Evolutionary conservation across 2,888 invertebrate species (phyloP), one percentile per base, ranked within the genome.

Genomic region (Luperina testacea): DNA sequence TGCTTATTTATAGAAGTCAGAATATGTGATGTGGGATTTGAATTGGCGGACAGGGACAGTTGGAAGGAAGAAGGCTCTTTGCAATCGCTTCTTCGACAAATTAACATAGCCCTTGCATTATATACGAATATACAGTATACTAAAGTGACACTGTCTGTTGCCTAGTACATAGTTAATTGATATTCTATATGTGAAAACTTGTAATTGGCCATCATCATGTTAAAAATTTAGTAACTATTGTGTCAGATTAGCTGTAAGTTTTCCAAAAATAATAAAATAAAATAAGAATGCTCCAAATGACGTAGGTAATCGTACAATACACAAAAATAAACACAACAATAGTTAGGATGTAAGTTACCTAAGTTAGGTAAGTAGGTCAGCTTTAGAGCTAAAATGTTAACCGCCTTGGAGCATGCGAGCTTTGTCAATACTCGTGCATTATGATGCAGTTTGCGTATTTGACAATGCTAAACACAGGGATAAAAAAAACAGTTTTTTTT

Each of bases 351-450:
- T 77, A 74, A 82, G 67, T 78, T 83, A 63, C 71, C 76, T 27
- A 76, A 75, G 84, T 77, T 77, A 72, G 65, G 65, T 79, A 87
- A 87, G 87, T 87, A 69, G 84, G 84, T 77, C 84, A 87, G 61
- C 13, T 65, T 59, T 51, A 61, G 71, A 72, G 69, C 74, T 72
- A 74, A 75, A 85, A 85, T 83, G 84, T 87, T 84, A 87, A 77
- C 79, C 72, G 45, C 72, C 79, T 83, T 48, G 63, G 32, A 64
- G 48, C 84, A 87, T 65, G 87, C 79, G 71, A 87, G 87, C 78
- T 79, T 74, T 77, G 80, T 67, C 78, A 68, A 84, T 84, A 86
- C 24, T 73, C 59, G 61, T 76, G 83, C 77, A 85, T 75, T 85
- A 81, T 85, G 68, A 82, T 85, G 85, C 81, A 74, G 81, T 80